Evolutionary conservation across 2,113 vertebrate species (phyloP).

Genomic region (Procavia capensis): DNA sequence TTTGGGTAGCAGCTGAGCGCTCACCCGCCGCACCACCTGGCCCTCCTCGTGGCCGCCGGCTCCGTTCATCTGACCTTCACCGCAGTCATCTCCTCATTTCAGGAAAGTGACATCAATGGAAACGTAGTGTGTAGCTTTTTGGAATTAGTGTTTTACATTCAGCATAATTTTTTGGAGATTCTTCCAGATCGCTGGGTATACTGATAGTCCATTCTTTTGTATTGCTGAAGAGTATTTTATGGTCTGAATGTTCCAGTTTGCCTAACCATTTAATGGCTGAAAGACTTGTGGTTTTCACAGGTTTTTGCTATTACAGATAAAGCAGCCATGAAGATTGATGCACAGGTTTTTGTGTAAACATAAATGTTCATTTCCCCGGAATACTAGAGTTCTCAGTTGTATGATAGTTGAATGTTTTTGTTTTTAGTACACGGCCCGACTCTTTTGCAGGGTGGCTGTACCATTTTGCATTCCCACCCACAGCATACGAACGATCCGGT

Average conservation of each 20-base stretch:
- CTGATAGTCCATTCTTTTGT: conserved; percentile 54
- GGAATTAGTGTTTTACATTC: background rate
- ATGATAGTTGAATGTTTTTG: background rate
- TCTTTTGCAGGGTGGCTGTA: background rate
- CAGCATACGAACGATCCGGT: background rate
- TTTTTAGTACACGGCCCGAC: conserved; percentile 13
- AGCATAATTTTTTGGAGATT: conserved; percentile 15
- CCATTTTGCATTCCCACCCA: background rate
- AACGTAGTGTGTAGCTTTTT: background rate
- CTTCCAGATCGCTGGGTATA: background rate
- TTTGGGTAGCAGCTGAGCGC: too few species aligned
- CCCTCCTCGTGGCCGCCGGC: too few species aligned
- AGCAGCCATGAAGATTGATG: background rate
- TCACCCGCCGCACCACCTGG: too few species aligned
- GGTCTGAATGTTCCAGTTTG: background rate
- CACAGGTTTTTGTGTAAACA: conserved; percentile 54
- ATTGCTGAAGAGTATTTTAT: conserved; percentile 11
- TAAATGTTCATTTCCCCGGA: conserved; percentile 59
- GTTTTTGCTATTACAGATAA: conserved; percentile 26
- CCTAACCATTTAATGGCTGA: conserved; percentile 24
- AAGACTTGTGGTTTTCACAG: background rate
- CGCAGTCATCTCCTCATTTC: conserved; percentile 42
- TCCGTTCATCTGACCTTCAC: background rate
- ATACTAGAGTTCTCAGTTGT: conserved; percentile 9
- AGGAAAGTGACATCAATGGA: conserved; percentile 15